Evolutionary conservation across 2,888 invertebrate species (phyloP), one percentile per base, ranked within the genome.

Genomic region (Mythimna impura): DNA sequence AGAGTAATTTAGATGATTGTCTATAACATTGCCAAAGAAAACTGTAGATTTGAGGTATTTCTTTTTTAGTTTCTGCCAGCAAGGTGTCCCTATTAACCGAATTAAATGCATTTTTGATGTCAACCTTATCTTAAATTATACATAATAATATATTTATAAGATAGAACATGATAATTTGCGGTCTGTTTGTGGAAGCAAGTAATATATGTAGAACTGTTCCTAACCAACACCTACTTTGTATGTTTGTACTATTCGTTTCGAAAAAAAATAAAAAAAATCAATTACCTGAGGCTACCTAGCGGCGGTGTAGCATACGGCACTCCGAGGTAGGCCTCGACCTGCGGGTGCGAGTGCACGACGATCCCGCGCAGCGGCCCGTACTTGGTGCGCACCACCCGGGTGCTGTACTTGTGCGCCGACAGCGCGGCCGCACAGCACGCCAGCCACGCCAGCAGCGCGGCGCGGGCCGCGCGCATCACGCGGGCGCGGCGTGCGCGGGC

Each of bases 221-320:
- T 43, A 14, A 14, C 14, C 12, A 43, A 43, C 43, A 3, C 43
- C 43, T 5, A 43, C 12, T 14, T 43, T 3, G 3, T 20, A 73
- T 25, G n/a, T 55, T 50, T 50, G 7, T 62, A 50, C 20, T 52
- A 10, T 14, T 60, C 17, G 2, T 3, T n/a, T 57, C 12, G 0
- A 55, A 62, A 64, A 71, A 47, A 68, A 62, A 57, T 58, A 20
- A 17, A 36, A n/a, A 36, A 50, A 65, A 47, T 36, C 82, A 91
- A 43, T 96, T 94, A 97, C 98, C 99, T 98, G 89, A 99, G 97
- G 91, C 98, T 98, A 86, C 99, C 99, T 84, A 98, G 97, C 17
- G 99, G 99, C 80, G 99, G 98, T 81, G 99, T 98, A 55, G 99
- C 99, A 96, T 99, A 99, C 58, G 99, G 99, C 85, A 99, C 98